Percentiles rank a stretch among this genome's conserved stretches.
Conservation (phyloP, 2,888 invertebrate species). For the Callinectes sapidus region DNA sequence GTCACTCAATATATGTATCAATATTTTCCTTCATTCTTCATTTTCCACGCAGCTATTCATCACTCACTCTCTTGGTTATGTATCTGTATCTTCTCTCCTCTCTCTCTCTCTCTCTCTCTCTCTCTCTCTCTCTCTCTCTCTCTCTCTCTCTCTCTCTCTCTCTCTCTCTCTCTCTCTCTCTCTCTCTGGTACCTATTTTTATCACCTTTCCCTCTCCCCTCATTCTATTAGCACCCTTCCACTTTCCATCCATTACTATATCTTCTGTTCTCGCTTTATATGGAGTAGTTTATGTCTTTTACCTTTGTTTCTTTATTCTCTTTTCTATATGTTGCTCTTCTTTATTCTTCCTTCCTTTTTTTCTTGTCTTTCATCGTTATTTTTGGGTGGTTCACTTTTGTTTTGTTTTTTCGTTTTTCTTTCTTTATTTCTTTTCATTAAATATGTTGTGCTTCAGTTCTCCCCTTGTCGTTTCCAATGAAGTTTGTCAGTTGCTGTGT, state of each 20-base stretch:
- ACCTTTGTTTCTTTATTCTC: background rate
- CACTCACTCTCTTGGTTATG: background rate
- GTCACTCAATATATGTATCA: background rate
- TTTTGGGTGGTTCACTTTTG: background rate
- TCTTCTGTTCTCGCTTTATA: background rate
- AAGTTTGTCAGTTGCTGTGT: too few species aligned
- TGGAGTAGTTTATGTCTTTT: background rate
- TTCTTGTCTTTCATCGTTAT: background rate
- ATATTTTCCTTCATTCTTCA: constrained; percentile 7
- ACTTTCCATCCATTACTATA: constrained; percentile 4
- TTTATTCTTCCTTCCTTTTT: background rate
- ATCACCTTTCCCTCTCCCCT: constrained; percentile 5
- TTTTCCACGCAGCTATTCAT: constrained; percentile 4
- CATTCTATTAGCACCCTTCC: constrained; percentile 24
- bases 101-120: constrained; percentile 40
- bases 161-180: background rate
- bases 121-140: constrained; percentile 34
- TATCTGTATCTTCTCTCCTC: background rate
- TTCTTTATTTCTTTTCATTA: background rate
- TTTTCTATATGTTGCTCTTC: background rate
- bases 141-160: constrained; percentile 1
- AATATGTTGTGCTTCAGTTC: too few species aligned
- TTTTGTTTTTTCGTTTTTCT: too few species aligned
- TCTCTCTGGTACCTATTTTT: background rate
- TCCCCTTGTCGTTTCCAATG: too few species aligned